Conservation (phyloP, 2,888 invertebrate species). For the Bugulina stolonifera region DNA sequence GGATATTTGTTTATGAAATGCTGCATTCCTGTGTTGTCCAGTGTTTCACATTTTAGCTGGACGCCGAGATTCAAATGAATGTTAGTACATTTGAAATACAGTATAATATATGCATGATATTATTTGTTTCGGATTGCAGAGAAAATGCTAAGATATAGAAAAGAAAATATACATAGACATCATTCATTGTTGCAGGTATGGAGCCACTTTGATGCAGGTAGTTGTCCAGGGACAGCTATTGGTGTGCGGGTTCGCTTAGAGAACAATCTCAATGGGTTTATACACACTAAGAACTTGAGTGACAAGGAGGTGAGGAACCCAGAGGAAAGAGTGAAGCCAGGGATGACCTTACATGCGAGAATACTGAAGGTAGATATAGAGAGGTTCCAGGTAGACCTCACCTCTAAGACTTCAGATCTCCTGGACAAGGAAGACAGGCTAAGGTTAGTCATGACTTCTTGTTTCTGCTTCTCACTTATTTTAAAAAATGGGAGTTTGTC, state of each 20-base stretch:
- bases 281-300: slow-evolving; percentile 85
- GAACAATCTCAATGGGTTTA: slow-evolving; percentile 81
- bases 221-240: slow-evolving; percentile 88
- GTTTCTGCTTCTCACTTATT: too few species aligned
- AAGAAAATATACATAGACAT: too few species aligned
- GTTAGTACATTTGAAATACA: too few species aligned
- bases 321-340: slow-evolving; percentile 78
- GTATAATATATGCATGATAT: too few species aligned
- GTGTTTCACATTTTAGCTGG: too few species aligned
- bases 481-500: too few species aligned
- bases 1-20: too few species aligned
- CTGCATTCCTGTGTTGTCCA: too few species aligned
- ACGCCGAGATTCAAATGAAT: too few species aligned
- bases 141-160: too few species aligned
- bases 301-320: slow-evolving; percentile 89
- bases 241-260: slow-evolving; percentile 84
- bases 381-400: slow-evolving; percentile 74
- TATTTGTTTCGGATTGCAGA: too few species aligned
- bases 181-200: slow-evolving; percentile 64
- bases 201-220: slow-evolving; percentile 93
- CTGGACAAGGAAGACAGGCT: slow-evolving; percentile 83
- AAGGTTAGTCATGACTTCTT: too few species aligned
- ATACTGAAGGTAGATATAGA: slow-evolving; percentile 94
- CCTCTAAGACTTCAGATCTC: slow-evolving; percentile 86
- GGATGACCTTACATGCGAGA: slow-evolving; percentile 63